Conservation (phyloP, 1,140 invertebrate genomes). For the Ceratitis capitata region DNA sequence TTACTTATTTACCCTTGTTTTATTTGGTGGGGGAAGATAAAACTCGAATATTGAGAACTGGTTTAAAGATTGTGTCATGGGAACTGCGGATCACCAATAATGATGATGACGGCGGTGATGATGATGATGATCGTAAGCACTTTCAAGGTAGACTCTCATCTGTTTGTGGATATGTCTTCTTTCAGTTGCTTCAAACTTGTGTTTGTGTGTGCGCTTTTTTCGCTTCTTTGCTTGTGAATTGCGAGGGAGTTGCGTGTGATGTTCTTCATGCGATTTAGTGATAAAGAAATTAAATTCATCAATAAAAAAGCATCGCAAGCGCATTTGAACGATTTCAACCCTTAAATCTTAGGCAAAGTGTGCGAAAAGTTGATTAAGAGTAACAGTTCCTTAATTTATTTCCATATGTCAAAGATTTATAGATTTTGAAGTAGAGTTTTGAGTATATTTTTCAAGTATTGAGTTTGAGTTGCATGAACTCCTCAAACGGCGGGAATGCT, state of each 20-base stretch:
- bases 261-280: not conserved
- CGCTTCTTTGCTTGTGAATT: not conserved
- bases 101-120: not conserved
- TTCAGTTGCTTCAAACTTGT: too few species aligned
- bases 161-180: not conserved
- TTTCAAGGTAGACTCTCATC: not conserved
- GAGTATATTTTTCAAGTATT: too few species aligned
- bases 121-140: conserved; percentile 3
- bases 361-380: too few species aligned
- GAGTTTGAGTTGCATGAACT: too few species aligned
- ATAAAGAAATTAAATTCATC: conserved; percentile 29
- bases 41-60: conserved; percentile 19
- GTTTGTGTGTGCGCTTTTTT: not conserved
- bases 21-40: conserved; percentile 23
- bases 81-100: not conserved
- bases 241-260: not conserved
- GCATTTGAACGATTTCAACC: not conserved
- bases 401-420: too few species aligned
- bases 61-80: conserved; percentile 25
- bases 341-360: too few species aligned
- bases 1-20: not conserved
- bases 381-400: too few species aligned
- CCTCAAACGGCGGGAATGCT: too few species aligned
- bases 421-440: too few species aligned
- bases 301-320: not conserved